phyloP scores from a whole-genome alignment of 2,888 invertebrate genomes.

The Eilema caniola region DNA sequence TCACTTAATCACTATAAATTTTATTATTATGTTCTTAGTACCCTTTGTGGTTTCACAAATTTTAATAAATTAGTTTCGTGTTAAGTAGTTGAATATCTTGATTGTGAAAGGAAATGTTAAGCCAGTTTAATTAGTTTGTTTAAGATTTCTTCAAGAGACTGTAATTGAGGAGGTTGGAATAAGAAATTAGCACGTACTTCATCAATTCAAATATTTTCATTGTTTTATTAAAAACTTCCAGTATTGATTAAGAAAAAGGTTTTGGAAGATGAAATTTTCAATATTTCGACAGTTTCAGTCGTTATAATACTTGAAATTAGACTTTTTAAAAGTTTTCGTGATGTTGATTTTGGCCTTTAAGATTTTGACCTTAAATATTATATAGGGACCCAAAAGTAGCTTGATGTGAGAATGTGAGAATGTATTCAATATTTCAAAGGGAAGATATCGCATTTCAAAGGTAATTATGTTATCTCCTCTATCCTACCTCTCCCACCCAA shows the following conservation, averaged over 20 bases:
- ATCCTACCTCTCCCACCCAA: too few relatives aligned
- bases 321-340: too few relatives aligned
- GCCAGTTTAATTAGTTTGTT: constrained; percentile 39
- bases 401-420: too few relatives aligned
- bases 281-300: too few relatives aligned
- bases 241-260: neutral
- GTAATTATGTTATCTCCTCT: too few relatives aligned
- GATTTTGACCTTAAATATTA: too few relatives aligned
- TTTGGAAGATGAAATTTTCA: neutral
- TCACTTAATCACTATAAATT: constrained; percentile 39
- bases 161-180: constrained; percentile 31
- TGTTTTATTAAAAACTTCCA: neutral
- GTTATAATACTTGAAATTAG: too few relatives aligned
- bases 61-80: constrained; percentile 33
- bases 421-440: too few relatives aligned
- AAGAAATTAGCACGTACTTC: constrained; percentile 11
- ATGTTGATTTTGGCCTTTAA: too few relatives aligned
- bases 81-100: constrained; percentile 32
- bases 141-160: constrained; percentile 33
- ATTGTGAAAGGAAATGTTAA: constrained; percentile 32
- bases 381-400: neutral
- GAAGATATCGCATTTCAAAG: too few relatives aligned
- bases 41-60: constrained; percentile 22
- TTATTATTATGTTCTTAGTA: constrained; percentile 38
- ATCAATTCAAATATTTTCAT: constrained; percentile 9